A percentile compares a stretch with the other conserved stretches of the same genome.
Conservation (phyloP, 2,797 vertebrate species). For the Enteromius anoplus region DNA sequence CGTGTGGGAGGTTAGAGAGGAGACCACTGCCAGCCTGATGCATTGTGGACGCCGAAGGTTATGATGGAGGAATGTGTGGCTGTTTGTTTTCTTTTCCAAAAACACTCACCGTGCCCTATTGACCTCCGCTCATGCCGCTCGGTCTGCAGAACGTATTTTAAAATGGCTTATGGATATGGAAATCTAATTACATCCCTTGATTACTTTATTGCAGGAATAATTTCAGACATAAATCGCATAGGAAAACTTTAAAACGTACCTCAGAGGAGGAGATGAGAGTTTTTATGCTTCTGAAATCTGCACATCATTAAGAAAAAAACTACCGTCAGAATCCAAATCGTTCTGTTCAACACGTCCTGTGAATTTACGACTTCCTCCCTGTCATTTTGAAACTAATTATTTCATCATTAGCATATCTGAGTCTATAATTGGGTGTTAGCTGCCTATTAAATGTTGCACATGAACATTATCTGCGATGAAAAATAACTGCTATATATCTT, state of each 20-base stretch:
- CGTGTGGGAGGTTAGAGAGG: constrained; percentile 12
- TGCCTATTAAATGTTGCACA: constrained; percentile 57
- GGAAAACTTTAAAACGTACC: constrained; percentile 30
- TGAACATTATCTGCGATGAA: constrained; percentile 53
- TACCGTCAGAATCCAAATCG: constrained; percentile 10
- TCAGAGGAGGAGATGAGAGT: constrained; percentile 25
- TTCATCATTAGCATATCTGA: constrained; percentile 59
- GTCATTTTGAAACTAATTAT: constrained; percentile 63
- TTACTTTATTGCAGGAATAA: constrained; percentile 36
- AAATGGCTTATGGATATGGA: constrained; percentile 26
- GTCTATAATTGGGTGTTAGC: constrained; percentile 57
- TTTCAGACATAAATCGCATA: constrained; percentile 15
- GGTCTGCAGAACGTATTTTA: neutral
- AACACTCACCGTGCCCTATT: constrained; percentile 32
- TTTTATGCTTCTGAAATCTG: constrained; percentile 29
- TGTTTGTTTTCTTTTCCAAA: constrained; percentile 52
- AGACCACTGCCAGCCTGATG: constrained; percentile 28
- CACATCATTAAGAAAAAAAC: constrained; percentile 15
- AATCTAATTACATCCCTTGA: constrained; percentile 37
- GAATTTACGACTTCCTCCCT: constrained; percentile 63
- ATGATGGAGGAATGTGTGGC: neutral
- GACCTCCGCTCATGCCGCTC: constrained; percentile 20
- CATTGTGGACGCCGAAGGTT: constrained; percentile 19
- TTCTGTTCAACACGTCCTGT: neutral
- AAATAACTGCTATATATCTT: constrained; percentile 49